Evolutionary conservation across 2,888 invertebrate genomes (phyloP).

Genomic region (Nycteola revayana): DNA sequence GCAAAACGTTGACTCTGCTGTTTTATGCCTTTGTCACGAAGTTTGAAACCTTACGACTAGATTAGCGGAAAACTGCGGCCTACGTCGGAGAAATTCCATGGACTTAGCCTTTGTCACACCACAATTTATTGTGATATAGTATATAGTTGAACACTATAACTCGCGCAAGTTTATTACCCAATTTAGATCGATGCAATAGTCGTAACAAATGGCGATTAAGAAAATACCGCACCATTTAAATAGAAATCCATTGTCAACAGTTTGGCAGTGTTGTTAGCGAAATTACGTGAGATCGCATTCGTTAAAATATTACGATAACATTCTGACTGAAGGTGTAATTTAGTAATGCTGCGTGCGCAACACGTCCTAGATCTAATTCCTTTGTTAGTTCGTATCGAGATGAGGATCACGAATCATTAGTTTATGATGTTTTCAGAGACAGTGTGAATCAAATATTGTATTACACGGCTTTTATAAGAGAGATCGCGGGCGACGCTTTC

Average conservation of each 20-base stretch:
- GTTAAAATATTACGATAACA: conserved; percentile 23
- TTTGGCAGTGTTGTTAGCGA: conserved; percentile 32
- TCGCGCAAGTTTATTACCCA: conserved; percentile 16
- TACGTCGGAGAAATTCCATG: conserved; percentile 6
- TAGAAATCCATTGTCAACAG: conserved; percentile 45
- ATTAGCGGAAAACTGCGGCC: background rate
- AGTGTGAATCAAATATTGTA: too few relatives aligned
- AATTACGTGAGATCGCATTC: conserved; percentile 45
- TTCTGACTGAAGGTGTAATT: conserved; percentile 13
- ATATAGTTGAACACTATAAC: conserved; percentile 2
- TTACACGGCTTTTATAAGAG: conserved; percentile 19
- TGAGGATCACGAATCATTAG: too few relatives aligned
- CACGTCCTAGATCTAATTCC: background rate
- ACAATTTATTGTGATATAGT: conserved; percentile 1
- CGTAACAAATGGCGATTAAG: conserved; percentile 54
- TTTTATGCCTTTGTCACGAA: conserved; percentile 21
- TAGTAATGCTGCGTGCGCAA: background rate
- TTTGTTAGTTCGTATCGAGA: too few relatives aligned
- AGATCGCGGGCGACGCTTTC: conserved; percentile 42
- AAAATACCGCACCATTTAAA: conserved; percentile 38
- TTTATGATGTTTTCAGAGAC: too few relatives aligned
- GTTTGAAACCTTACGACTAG: conserved; percentile 21
- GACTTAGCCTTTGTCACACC: conserved; percentile 2
- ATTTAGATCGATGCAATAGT: conserved; percentile 20
- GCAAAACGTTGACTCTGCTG: conserved; percentile 36